A percentile compares a stretch with the other conserved stretches of the same genome.
phyloP scores from a whole-genome alignment of 2,113 vertebrate genomes.

The Ascaphus truei region DNA sequence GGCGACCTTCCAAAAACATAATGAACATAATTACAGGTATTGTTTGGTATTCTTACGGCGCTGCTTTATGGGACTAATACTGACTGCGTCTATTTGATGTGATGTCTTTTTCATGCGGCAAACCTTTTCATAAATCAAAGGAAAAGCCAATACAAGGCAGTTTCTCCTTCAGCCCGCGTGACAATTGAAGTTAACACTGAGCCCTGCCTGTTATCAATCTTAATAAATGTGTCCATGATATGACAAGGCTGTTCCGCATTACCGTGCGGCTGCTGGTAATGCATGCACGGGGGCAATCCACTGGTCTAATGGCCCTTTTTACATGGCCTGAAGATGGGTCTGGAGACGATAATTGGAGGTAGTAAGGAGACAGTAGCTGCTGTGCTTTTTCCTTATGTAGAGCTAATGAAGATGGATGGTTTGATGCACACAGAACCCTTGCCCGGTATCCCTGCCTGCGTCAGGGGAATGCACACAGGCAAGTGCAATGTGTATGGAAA shows the following conservation, averaged over 20 bases:
- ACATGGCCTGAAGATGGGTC: conserved; percentile 40
- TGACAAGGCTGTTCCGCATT: conserved; percentile 35
- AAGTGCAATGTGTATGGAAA: no score
- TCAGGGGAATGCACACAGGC: no score
- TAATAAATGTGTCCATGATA: conserved; percentile 58
- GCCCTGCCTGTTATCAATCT: conserved; percentile 58
- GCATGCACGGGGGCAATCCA: conserved; percentile 43
- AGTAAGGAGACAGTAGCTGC: conserved; percentile 22
- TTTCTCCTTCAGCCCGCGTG: conserved; percentile 55
- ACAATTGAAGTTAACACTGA: conserved; percentile 61
- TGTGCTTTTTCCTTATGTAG: no score
- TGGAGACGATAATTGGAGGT: conserved; percentile 38
- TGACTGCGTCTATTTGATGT: conserved; percentile 46
- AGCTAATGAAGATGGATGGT: no score
- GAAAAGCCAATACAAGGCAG: conserved; percentile 50
- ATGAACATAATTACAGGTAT: conserved; percentile 54
- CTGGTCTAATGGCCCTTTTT: conserved; percentile 41
- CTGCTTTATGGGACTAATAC: conserved; percentile 35
- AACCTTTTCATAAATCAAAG: conserved; percentile 63
- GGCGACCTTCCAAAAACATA: conserved; percentile 28
- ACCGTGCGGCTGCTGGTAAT: conserved; percentile 41
- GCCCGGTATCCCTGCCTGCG: no score
- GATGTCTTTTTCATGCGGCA: conserved; percentile 53
- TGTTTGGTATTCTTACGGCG: conserved; percentile 45
- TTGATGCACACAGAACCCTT: no score